Percentiles rank a stretch among this genome's conserved stretches.
phyloP scores from a whole-genome alignment of 2,888 invertebrate species.

The Belgica antarctica region DNA sequence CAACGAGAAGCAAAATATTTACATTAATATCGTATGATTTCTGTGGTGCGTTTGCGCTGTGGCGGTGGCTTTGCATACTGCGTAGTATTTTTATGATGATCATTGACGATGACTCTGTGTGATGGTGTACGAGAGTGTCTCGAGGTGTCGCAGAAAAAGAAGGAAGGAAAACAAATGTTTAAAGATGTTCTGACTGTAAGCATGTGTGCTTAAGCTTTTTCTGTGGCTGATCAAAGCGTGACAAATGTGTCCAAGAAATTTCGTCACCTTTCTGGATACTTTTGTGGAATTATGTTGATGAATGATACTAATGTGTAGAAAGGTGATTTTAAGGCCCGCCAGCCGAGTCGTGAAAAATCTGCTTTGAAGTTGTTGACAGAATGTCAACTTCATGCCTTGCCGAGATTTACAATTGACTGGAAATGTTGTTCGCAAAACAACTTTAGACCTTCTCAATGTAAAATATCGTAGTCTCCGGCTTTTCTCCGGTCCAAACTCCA shows the following conservation, averaged over 20 bases:
- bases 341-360: too few relatives aligned
- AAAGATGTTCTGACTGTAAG: neutral
- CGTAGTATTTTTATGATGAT: constrained; percentile 30
- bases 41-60: constrained; percentile 13
- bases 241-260: neutral
- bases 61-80: neutral
- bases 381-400: too few relatives aligned
- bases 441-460: too few relatives aligned
- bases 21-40: constrained; percentile 29
- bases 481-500: too few relatives aligned
- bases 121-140: neutral
- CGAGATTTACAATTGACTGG: too few relatives aligned
- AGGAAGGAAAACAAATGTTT: neutral
- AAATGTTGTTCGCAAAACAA: too few relatives aligned
- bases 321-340: too few relatives aligned
- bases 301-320: too few relatives aligned
- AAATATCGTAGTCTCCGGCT: too few relatives aligned
- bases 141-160: neutral
- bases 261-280: too few relatives aligned
- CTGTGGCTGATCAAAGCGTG: neutral
- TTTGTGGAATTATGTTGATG: too few relatives aligned
- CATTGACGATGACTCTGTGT: neutral
- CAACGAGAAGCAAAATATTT: constrained; percentile 9
- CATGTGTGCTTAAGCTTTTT: neutral
- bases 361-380: too few relatives aligned